A percentile compares a stretch with the other conserved stretches of the same genome.
Evolutionary conservation across 1,140 invertebrate genomes (phyloP).

Genomic region (Hesperophylax magnus): DNA sequence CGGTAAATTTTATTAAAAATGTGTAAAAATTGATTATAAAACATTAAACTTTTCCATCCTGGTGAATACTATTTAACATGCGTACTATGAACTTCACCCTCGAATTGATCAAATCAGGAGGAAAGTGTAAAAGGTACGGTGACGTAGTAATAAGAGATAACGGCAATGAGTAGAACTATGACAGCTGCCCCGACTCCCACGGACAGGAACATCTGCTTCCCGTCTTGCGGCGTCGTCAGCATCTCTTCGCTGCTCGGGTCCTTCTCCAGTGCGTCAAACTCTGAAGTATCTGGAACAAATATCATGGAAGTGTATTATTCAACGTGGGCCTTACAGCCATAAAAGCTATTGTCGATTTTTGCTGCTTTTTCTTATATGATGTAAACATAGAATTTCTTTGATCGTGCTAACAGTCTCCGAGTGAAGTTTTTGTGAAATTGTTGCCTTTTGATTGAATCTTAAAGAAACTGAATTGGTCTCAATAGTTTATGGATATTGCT

Average conservation of each 20-base stretch:
- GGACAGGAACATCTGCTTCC: conserved; percentile 72
- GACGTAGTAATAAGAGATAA: conserved; percentile 61
- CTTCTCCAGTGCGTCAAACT: conserved; percentile 75
- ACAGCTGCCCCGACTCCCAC: conserved; percentile 71
- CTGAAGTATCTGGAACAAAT: conserved; percentile 71
- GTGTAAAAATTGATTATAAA: conserved; percentile 16
- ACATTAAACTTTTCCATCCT: neutral
- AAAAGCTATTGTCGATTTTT: no score
- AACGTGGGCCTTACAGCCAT: no score
- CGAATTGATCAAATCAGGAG: neutral
- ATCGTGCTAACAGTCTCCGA: no score
- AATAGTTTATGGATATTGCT: no score
- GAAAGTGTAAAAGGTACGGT: conserved; percentile 6
- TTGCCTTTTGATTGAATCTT: no score
- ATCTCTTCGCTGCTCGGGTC: conserved; percentile 70
- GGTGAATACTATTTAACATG: no score
- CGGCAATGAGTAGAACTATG: conserved; percentile 72
- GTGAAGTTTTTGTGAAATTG: no score
- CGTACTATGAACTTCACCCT: no score
- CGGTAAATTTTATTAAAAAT: conserved; percentile 1
- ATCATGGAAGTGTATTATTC: no score
- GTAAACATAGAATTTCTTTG: no score
- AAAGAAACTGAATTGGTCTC: no score
- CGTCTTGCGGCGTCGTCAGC: conserved; percentile 68
- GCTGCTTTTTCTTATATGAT: no score